These are phyloP conservation scores for Imbricaverruca yamaguchii DNA, from an alignment of 2,888 invertebrate genomes.

Conservation along the genomic window DNA sequence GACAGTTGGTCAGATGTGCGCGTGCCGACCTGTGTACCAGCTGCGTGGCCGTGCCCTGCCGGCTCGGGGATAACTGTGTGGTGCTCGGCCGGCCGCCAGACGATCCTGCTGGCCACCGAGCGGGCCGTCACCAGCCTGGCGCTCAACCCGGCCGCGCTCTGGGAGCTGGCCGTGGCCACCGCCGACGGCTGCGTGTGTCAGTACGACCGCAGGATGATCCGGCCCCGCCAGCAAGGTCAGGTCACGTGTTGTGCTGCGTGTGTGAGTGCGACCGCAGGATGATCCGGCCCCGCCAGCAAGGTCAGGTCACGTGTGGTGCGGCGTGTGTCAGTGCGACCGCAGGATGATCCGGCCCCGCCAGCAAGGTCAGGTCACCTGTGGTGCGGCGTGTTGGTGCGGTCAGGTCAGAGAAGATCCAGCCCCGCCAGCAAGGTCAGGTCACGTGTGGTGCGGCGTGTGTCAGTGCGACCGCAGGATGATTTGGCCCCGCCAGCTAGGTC, in stretches of 20 bases:
- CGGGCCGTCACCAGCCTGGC: conserved; percentile 45
- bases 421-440: too few species aligned
- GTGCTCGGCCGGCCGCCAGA: conserved; percentile 36
- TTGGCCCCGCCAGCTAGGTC: too few species aligned
- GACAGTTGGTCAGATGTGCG: too few species aligned
- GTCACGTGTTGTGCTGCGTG: too few species aligned
- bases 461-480: too few species aligned
- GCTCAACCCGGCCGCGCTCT: conserved; percentile 43
- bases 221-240: background rate
- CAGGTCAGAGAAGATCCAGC: background rate
- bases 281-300: too few species aligned
- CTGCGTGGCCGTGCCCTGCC: background rate
- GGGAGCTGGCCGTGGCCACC: conserved; percentile 44
- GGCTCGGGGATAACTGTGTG: background rate
- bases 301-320: conserved; percentile 31
- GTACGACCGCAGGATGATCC: conserved; percentile 43
- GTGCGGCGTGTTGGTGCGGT: too few species aligned
- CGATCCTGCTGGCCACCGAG: conserved; percentile 43
- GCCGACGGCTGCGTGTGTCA: conserved; percentile 44
- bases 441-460: too few species aligned
- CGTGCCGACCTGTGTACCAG: background rate
- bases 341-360: conserved; percentile 43
- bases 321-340: conserved; percentile 44
- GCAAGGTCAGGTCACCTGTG: conserved; percentile 35
- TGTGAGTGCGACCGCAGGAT: too few species aligned